Conservation (phyloP, 23 tunicate species). For the Phallusia fumigata region DNA sequence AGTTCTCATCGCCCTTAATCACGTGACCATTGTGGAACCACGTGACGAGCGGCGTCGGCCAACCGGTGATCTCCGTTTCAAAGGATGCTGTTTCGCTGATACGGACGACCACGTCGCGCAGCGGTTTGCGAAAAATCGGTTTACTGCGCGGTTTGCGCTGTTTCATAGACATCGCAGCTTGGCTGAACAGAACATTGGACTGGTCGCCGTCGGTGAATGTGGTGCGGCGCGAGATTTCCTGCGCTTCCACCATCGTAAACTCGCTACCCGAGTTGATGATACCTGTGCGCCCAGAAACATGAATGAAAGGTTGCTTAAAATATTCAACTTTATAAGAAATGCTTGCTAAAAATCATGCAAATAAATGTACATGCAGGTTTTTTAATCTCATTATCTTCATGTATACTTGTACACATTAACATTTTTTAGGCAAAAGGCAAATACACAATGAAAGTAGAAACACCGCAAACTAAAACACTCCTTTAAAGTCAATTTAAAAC, state of each 20-base stretch:
- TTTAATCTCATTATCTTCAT: not conserved
- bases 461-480: not conserved
- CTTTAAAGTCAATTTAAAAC: not conserved
- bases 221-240: not conserved
- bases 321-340: not conserved
- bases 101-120: slow-evolving; percentile 40
- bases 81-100: slow-evolving; percentile 24
- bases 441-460: slow-evolving; percentile 2
- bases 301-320: not conserved
- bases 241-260: not conserved
- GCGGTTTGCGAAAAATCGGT: slow-evolving; percentile 37
- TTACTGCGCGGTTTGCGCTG: slow-evolving; percentile 21
- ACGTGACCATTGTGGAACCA: slow-evolving; percentile 48
- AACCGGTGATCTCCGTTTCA: slow-evolving; percentile 40
- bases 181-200: slow-evolving; percentile 39
- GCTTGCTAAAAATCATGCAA: not conserved
- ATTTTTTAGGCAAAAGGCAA: too few species aligned
- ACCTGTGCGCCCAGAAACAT: not conserved
- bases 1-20: slow-evolving; percentile 18
- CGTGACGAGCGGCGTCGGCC: slow-evolving; percentile 55
- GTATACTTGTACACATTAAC: too few species aligned
- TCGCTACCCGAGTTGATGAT: not conserved
- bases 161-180: slow-evolving; percentile 54
- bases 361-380: not conserved
- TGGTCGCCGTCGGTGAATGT: not conserved